A percentile compares a stretch with the other conserved stretches of the same genome.
These are phyloP conservation scores for Dendrolimus kikuchii DNA, from an alignment of 1,140 invertebrate species.

Conservation along the genomic window DNA sequence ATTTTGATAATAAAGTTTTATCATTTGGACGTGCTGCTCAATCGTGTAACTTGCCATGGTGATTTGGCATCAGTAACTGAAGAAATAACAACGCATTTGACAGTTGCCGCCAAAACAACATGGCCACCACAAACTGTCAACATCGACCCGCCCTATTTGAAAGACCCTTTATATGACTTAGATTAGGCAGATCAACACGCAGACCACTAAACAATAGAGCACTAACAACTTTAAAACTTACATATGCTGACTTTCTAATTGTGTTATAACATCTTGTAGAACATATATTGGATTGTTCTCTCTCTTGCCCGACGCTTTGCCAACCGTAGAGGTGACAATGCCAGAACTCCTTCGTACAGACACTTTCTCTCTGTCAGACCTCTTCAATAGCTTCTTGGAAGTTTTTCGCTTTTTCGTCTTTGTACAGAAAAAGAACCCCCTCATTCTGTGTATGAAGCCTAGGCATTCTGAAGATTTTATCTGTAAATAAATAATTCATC, in stretches of 20 bases:
- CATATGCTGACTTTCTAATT: slow-evolving; percentile 76
- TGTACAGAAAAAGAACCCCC: slow-evolving; percentile 58
- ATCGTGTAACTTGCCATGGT: too few species aligned
- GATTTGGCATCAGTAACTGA: too few species aligned
- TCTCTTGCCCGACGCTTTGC: slow-evolving; percentile 59
- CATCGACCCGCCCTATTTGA: too few species aligned
- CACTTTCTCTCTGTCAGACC: slow-evolving; percentile 11
- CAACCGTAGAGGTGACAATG: slow-evolving; percentile 65
- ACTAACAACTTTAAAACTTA: slow-evolving; percentile 26
- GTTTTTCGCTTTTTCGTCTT: slow-evolving; percentile 53
- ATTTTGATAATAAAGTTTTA: too few species aligned
- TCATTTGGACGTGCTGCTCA: too few species aligned
- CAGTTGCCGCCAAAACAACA: too few species aligned
- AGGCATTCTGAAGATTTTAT: slow-evolving; percentile 46
- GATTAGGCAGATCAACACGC: too few species aligned
- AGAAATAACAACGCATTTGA: too few species aligned
- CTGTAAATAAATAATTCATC: slow-evolving; percentile 41
- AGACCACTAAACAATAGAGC: too few species aligned
- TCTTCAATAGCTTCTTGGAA: slow-evolving; percentile 26
- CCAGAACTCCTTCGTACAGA: slow-evolving; percentile 27
- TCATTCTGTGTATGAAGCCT: slow-evolving; percentile 54
- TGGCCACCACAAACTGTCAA: too few species aligned
- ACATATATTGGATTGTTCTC: slow-evolving; percentile 59
- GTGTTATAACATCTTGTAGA: slow-evolving; percentile 75
- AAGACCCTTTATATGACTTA: too few species aligned